Conservation (phyloP, 2,797 vertebrate species). For the Rhabdophis nuchalis region DNA sequence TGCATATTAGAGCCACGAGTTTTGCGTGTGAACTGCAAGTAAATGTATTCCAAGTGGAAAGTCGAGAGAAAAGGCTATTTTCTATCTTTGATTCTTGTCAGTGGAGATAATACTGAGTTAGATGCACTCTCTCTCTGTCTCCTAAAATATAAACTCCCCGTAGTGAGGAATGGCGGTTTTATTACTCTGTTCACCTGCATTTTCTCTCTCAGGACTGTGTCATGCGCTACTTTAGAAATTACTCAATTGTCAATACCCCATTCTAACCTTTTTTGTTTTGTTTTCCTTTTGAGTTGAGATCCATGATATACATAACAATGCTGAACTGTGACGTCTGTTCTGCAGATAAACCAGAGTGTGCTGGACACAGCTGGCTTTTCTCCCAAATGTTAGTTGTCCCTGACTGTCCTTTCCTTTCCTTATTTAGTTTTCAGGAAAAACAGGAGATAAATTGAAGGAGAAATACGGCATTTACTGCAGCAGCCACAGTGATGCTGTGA, state of each 20-base stretch:
- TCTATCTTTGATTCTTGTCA: not conserved
- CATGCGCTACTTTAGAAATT: not conserved
- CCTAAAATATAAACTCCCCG: not conserved
- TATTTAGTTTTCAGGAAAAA: constrained; percentile 90
- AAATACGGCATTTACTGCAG: constrained; percentile 89
- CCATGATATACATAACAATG: not conserved
- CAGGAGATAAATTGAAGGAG: constrained; percentile 86
- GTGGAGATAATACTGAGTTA: not conserved
- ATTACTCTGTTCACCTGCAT: not conserved
- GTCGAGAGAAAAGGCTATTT: not conserved
- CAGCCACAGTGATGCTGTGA: constrained; percentile 85
- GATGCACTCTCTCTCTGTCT: not conserved
- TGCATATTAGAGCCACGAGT: not conserved
- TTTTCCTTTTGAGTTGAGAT: not conserved
- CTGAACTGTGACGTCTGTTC: not conserved
- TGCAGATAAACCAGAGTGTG: not conserved
- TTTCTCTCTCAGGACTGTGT: not conserved
- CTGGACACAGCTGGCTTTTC: not conserved
- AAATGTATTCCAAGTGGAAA: not conserved
- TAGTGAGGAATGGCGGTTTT: not conserved
- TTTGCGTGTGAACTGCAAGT: not conserved
- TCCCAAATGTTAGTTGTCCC: not conserved
- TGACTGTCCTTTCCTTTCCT: not conserved
- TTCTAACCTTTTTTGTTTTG: not conserved
- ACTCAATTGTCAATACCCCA: not conserved